Evolutionary conservation across 2,888 invertebrate genomes (phyloP).

Genomic region (Oscheius sp.): DNA sequence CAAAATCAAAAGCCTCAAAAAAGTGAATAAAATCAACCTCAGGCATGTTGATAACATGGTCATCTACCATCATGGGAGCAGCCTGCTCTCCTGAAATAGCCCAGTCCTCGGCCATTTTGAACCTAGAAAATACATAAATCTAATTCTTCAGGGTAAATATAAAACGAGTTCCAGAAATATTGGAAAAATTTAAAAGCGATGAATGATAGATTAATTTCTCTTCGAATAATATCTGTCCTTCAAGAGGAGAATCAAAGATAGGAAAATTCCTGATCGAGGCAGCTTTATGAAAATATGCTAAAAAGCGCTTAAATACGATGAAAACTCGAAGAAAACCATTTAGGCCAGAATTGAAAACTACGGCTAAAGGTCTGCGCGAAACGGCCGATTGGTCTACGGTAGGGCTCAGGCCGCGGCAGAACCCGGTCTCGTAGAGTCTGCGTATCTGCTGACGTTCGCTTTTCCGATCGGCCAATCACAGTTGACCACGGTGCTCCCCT

Average conservation of each 20-base stretch:
- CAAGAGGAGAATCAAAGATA: neutral
- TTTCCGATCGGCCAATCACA: conserved; percentile 35
- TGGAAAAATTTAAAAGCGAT: neutral
- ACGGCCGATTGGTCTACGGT: neutral
- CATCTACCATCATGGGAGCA: conserved; percentile 8
- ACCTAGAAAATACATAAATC: conserved; percentile 16
- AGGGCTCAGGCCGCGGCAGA: neutral
- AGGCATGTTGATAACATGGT: conserved; percentile 23
- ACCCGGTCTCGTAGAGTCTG: too few species aligned
- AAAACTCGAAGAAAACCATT: neutral
- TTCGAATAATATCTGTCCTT: too few species aligned
- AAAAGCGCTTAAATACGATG: neutral
- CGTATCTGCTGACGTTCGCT: too few species aligned
- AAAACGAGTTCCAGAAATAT: neutral
- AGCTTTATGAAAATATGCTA: neutral
- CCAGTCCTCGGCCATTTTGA: conserved; percentile 42
- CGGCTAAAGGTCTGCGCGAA: conserved; percentile 16
- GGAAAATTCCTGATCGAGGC: neutral
- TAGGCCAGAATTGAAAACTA: conserved; percentile 1
- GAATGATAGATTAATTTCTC: neutral
- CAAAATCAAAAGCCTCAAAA: neutral
- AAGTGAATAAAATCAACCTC: conserved; percentile 13
- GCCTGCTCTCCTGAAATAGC: conserved; percentile 27
- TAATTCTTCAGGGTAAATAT: too few species aligned
- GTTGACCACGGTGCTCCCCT: conserved; percentile 24